Conservation (phyloP, 2,113 vertebrate genomes). For the Fukomys damarensis region DNA sequence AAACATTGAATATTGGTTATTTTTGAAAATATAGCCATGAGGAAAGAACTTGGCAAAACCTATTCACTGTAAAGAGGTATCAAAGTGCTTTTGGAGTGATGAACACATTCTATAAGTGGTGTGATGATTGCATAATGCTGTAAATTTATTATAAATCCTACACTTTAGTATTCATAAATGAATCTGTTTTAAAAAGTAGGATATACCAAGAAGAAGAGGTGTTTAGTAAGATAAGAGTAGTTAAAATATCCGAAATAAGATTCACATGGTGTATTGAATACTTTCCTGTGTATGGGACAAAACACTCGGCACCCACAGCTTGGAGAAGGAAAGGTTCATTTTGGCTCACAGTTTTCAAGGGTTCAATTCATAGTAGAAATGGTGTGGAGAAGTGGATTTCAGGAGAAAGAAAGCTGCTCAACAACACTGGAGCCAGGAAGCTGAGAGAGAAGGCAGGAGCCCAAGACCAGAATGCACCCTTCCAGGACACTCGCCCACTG, state of each 20-base stretch:
- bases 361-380: not conserved
- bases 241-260: not conserved
- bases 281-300: not conserved
- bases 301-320: rapidly evolving
- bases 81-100: not conserved
- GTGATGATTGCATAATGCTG: not conserved
- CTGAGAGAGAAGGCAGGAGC: not conserved
- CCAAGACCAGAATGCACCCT: not conserved
- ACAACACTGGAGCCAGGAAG: not conserved
- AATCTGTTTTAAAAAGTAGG: not conserved
- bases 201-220: not conserved
- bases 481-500: not conserved
- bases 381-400: not conserved
- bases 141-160: not conserved
- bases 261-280: not conserved
- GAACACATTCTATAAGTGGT: not conserved
- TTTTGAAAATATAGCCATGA: not conserved
- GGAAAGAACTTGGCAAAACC: not conserved
- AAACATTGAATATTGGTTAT: not conserved
- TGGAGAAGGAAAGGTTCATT: not conserved
- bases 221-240: not conserved
- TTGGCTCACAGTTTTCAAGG: not conserved
- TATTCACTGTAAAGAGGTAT: not conserved
- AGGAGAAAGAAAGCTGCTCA: not conserved
- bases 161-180: not conserved